Evolutionary conservation across 2,113 vertebrate species (phyloP).

Genomic region (Boulengeromyrus knoepffleri): DNA sequence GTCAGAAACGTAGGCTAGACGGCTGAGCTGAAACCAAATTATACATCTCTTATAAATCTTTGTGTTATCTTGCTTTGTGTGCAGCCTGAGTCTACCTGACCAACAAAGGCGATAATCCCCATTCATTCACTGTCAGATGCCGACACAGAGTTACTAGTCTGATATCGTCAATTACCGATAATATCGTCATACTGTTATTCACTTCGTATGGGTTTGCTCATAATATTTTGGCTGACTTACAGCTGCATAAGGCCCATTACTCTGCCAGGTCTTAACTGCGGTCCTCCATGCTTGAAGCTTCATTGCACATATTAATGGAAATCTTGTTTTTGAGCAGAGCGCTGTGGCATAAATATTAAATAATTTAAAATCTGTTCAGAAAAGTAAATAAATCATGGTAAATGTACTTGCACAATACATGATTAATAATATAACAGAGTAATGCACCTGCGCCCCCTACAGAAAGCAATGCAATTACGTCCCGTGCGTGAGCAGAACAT

Average conservation of each 20-base stretch:
- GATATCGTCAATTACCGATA: background rate
- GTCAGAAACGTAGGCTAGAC: too few relatives aligned
- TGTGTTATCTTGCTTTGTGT: background rate
- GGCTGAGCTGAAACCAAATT: background rate
- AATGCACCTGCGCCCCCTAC: background rate
- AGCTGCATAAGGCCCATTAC: constrained; percentile 55
- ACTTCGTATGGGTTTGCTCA: too few relatives aligned
- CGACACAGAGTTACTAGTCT: background rate
- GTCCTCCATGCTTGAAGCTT: constrained; percentile 71
- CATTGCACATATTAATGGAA: constrained; percentile 86
- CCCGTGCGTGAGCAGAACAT: background rate
- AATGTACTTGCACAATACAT: background rate
- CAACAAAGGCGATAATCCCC: background rate
- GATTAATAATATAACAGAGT: background rate
- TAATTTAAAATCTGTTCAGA: constrained; percentile 26
- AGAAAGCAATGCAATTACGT: background rate
- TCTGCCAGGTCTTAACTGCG: background rate
- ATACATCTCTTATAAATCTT: background rate
- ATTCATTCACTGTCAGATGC: background rate
- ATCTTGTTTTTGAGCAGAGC: constrained; percentile 94
- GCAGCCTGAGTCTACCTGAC: background rate
- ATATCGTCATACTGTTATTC: background rate
- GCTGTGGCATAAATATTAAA: constrained; percentile 54
- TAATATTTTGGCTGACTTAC: constrained; percentile 32
- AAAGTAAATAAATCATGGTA: background rate